These are phyloP conservation scores for Bergia sp. DNA, from an alignment of 92 coral and sea anemone species.

Conservation along the genomic window DNA sequence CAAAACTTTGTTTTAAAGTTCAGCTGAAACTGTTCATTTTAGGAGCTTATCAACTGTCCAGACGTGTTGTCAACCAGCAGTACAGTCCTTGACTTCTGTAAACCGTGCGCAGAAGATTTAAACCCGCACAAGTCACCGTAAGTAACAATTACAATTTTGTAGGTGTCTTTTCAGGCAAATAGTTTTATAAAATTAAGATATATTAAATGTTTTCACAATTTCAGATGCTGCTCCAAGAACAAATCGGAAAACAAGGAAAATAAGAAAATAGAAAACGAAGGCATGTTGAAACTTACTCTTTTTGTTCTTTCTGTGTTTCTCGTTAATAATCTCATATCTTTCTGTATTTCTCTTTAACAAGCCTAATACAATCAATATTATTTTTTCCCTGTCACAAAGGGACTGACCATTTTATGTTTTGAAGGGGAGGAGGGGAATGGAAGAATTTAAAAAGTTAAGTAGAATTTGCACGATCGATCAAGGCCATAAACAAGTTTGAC, in stretches of 20 bases:
- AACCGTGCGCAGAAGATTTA: constrained; percentile 53
- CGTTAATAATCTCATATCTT: neutral
- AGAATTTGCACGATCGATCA: too few relatives aligned
- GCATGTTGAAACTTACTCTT: neutral
- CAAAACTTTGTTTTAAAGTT: neutral
- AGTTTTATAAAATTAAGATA: too few relatives aligned
- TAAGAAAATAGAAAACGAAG: neutral
- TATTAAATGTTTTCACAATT: neutral
- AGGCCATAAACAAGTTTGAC: neutral
- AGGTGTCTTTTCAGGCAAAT: neutral
- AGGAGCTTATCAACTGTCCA: constrained; percentile 66
- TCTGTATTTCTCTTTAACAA: neutral
- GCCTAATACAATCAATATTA: neutral
- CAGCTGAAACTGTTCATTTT: neutral
- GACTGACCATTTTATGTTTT: too few relatives aligned
- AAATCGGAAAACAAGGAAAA: constrained; percentile 1
- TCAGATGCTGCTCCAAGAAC: constrained; percentile 32
- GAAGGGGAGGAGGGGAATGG: too few relatives aligned
- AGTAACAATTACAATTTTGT: neutral
- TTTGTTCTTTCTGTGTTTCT: neutral
- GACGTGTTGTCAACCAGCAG: constrained; percentile 51
- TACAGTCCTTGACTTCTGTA: constrained; percentile 58
- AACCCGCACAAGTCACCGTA: constrained; percentile 55
- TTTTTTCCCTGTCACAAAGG: neutral
- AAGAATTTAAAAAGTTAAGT: too few relatives aligned